These are phyloP conservation scores for Microchrysa polita DNA, from an alignment of 2,888 invertebrate species.

Conservation along the genomic window DNA sequence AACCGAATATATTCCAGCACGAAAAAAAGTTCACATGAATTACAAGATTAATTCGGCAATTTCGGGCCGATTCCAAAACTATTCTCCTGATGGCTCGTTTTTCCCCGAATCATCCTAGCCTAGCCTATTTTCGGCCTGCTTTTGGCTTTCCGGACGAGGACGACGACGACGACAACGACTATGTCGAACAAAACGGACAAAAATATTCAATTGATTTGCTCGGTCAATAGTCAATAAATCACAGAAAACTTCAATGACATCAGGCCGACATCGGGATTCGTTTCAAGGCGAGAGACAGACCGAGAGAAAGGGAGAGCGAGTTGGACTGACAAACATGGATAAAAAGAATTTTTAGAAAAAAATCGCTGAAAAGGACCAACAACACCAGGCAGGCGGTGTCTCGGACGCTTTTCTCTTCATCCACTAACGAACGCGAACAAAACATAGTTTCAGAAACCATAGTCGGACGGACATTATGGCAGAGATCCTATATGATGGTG, in stretches of 20 bases:
- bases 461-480: slow-evolving; percentile 20
- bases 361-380: slow-evolving; percentile 38
- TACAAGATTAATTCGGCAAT: slow-evolving; percentile 38
- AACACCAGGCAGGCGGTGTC: slow-evolving; percentile 13
- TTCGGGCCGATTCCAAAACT: slow-evolving; percentile 27
- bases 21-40: slow-evolving; percentile 28
- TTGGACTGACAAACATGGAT: too few relatives aligned
- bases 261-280: slow-evolving; percentile 32
- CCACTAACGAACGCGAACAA: slow-evolving; percentile 30
- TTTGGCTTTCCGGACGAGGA: background rate
- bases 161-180: background rate
- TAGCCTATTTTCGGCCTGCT: background rate
- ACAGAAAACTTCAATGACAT: slow-evolving; percentile 41
- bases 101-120: background rate
- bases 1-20: too few relatives aligned
- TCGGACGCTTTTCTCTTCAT: slow-evolving; percentile 18
- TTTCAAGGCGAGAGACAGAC: too few relatives aligned
- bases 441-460: slow-evolving; percentile 35
- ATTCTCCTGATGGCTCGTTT: background rate
- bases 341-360: background rate
- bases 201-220: slow-evolving; percentile 45
- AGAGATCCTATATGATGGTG: slow-evolving; percentile 8
- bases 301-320: too few relatives aligned
- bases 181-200: slow-evolving; percentile 27
- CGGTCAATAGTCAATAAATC: slow-evolving; percentile 44